A percentile compares a stretch with the other conserved stretches of the same genome.
Conservation (phyloP, 2,888 invertebrate genomes). For the Pantelozetes paolii region DNA sequence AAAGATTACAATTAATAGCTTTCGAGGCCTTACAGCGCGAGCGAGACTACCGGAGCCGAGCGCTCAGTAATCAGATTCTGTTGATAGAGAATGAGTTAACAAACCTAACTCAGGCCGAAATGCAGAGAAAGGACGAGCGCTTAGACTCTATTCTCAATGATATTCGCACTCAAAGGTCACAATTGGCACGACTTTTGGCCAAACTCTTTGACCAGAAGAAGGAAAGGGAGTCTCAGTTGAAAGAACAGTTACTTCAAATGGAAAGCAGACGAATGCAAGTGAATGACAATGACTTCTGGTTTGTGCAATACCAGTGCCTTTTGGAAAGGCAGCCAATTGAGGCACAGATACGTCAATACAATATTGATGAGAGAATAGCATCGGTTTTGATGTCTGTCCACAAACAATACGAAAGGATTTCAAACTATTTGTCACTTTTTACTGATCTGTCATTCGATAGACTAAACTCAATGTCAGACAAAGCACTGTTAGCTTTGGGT, state of each 20-base stretch:
- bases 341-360: slow-evolving; percentile 10
- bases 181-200: slow-evolving; percentile 44
- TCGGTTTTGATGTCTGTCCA: neutral
- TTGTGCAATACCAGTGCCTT: slow-evolving; percentile 71
- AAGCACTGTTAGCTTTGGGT: slow-evolving; percentile 6
- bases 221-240: slow-evolving; percentile 44
- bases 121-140: slow-evolving; percentile 45
- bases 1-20: slow-evolving; percentile 23
- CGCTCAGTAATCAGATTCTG: slow-evolving; percentile 42
- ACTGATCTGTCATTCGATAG: neutral
- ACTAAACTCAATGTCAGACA: slow-evolving; percentile 1
- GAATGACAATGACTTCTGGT: slow-evolving; percentile 55
- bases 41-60: slow-evolving; percentile 2
- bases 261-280: slow-evolving; percentile 56
- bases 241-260: slow-evolving; percentile 61
- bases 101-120: slow-evolving; percentile 44
- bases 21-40: slow-evolving; percentile 2
- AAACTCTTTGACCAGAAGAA: slow-evolving; percentile 44
- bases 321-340: slow-evolving; percentile 67
- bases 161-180: slow-evolving; percentile 44
- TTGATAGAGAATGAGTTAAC: slow-evolving; percentile 46
- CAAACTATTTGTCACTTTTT: slow-evolving; percentile 6
- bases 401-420: neutral
- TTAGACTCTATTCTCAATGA: slow-evolving; percentile 39
- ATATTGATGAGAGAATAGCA: slow-evolving; percentile 49